Evolutionary conservation across 2,113 vertebrate genomes (phyloP).

Genomic region (Cochlearius cochlearius): DNA sequence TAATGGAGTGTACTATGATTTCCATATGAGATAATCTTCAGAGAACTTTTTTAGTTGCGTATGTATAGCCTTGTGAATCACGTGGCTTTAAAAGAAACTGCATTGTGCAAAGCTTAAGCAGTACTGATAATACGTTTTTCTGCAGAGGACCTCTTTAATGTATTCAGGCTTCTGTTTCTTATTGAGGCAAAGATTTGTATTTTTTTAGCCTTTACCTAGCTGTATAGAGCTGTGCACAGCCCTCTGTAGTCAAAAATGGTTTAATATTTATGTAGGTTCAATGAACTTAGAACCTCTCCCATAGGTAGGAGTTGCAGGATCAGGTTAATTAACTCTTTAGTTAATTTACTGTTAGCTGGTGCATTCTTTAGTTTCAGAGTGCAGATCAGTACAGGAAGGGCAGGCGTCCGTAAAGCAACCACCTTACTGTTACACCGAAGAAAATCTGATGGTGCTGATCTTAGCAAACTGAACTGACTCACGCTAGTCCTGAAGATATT

Average conservation of each 20-base stretch:
- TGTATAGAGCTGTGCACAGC: background rate
- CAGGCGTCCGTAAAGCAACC: background rate
- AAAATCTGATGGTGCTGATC: background rate
- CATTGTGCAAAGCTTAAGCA: background rate
- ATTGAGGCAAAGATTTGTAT: background rate
- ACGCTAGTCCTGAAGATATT: background rate
- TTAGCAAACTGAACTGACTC: background rate
- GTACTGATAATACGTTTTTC: background rate
- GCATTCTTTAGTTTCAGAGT: background rate
- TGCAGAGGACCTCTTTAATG: background rate
- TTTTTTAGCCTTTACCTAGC: background rate
- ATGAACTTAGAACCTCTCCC: background rate
- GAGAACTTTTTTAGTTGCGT: slow-evolving; percentile 48
- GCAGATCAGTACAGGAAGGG: background rate
- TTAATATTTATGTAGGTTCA: background rate
- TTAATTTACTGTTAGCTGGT: background rate
- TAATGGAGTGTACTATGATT: slow-evolving; percentile 75
- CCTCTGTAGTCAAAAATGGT: background rate
- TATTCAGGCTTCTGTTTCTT: background rate
- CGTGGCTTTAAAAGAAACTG: background rate
- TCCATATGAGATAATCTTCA: slow-evolving; percentile 58
- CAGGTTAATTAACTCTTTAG: background rate
- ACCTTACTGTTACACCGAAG: background rate
- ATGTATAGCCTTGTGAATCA: slow-evolving; percentile 8
- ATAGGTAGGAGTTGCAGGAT: background rate